These are phyloP conservation scores for Anthophora plumipes DNA, from an alignment of 2,888 invertebrate species.

Conservation along the genomic window DNA sequence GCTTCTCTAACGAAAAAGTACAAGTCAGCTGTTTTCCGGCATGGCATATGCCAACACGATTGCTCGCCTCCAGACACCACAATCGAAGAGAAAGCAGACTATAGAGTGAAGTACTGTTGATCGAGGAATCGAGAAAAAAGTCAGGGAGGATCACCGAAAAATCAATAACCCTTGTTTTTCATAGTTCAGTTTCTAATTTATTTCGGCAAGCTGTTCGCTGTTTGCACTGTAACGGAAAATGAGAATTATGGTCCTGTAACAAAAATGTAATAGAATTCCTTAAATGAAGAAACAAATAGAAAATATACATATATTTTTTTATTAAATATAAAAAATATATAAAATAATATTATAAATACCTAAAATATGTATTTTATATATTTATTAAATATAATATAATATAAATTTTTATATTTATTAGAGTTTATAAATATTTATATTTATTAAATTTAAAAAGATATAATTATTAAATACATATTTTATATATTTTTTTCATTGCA, in stretches of 20 bases:
- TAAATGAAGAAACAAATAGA: too few species aligned
- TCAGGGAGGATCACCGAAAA: not conserved
- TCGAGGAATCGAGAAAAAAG: conserved; percentile 15
- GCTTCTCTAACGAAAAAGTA: conserved; percentile 73
- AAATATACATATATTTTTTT: too few species aligned
- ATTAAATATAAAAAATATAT: too few species aligned
- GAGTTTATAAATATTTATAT: too few species aligned
- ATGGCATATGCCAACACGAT: conserved; percentile 63
- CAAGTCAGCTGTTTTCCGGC: conserved; percentile 76
- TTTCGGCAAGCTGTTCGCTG: not conserved
- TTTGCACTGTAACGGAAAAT: conserved; percentile 16
- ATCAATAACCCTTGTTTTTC: conserved; percentile 11
- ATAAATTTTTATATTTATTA: too few species aligned
- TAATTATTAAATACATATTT: too few species aligned
- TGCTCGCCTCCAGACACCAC: conserved; percentile 16
- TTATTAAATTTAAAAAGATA: too few species aligned
- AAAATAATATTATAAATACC: too few species aligned
- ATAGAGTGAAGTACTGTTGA: conserved; percentile 5
- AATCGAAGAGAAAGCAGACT: conserved; percentile 41
- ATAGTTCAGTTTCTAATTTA: conserved; percentile 16
- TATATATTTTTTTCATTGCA: too few species aligned
- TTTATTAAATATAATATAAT: too few species aligned
- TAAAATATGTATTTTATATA: too few species aligned
- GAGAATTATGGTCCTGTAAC: not conserved
- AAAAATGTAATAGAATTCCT: conserved; percentile 21